A percentile compares a stretch with the other conserved stretches of the same genome.
Conservation (phyloP, 2,888 invertebrate genomes). For the Mythimna impura region DNA sequence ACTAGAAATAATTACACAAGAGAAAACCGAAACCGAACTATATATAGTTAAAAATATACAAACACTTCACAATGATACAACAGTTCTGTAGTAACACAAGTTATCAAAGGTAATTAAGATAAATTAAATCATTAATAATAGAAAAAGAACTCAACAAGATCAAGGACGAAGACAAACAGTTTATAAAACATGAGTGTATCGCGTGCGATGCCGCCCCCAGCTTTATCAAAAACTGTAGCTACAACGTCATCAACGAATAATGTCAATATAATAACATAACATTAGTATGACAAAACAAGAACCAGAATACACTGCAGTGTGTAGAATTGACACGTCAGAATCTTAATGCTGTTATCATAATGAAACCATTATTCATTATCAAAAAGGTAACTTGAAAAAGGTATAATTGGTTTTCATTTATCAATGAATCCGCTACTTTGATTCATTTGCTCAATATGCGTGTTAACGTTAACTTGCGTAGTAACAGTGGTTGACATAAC, state of each 20-base stretch:
- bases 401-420: constrained; percentile 17
- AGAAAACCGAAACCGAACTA: not conserved
- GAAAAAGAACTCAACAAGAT: constrained; percentile 37
- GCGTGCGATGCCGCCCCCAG: constrained; percentile 51
- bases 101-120: constrained; percentile 61
- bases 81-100: constrained; percentile 10
- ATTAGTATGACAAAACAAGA: constrained; percentile 29
- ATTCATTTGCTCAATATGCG: constrained; percentile 16
- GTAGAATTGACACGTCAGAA: constrained; percentile 35
- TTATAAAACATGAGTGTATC: constrained; percentile 34
- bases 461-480: constrained; percentile 9
- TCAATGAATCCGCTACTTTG: constrained; percentile 12
- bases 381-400: constrained; percentile 22
- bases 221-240: constrained; percentile 46
- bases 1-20: no score
- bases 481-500: constrained; percentile 28
- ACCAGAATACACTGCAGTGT: constrained; percentile 25
- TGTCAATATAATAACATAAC: constrained; percentile 27
- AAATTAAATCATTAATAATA: constrained; percentile 40
- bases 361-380: constrained; percentile 37
- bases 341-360: constrained; percentile 42
- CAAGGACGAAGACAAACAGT: constrained; percentile 42
- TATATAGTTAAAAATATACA: not conserved
- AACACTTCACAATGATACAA: not conserved
- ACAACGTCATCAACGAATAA: constrained; percentile 25